A percentile compares a stretch with the other conserved stretches of the same genome.
Evolutionary conservation across 2,888 invertebrate genomes (phyloP).

Genomic region (Nemapogon koenigi): DNA sequence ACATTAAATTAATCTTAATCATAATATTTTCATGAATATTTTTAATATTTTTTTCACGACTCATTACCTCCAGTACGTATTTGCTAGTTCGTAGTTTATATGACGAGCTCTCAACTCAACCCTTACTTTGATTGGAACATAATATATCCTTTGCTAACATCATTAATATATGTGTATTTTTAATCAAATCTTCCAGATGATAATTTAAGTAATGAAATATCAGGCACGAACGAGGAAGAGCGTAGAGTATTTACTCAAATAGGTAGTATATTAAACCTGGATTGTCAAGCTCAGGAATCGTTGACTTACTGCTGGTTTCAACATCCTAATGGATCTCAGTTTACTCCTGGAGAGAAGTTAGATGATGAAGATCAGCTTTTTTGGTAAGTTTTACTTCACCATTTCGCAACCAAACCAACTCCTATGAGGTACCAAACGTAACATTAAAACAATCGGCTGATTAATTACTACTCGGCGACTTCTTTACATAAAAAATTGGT

Average conservation of each 20-base stretch:
- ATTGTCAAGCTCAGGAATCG: slow-evolving; percentile 35
- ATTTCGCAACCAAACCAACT: too few relatives aligned
- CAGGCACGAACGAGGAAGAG: slow-evolving; percentile 17
- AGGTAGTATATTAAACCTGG: slow-evolving; percentile 30
- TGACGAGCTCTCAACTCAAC: not conserved
- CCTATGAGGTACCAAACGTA: too few relatives aligned
- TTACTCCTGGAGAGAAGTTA: slow-evolving; percentile 29
- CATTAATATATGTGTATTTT: not conserved
- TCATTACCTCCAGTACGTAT: not conserved
- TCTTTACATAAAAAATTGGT: too few relatives aligned
- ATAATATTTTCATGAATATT: too few relatives aligned
- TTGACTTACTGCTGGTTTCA: slow-evolving; percentile 55
- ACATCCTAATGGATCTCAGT: slow-evolving; percentile 46
- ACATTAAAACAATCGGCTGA: too few relatives aligned
- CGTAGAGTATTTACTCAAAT: slow-evolving; percentile 31
- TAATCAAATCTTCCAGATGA: not conserved
- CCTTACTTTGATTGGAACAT: not conserved
- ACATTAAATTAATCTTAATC: too few relatives aligned
- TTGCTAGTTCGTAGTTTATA: not conserved
- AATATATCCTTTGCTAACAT: not conserved
- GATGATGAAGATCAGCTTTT: slow-evolving; percentile 26
- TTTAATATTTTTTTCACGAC: too few relatives aligned
- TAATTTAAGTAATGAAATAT: slow-evolving; percentile 2
- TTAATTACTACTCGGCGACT: too few relatives aligned
- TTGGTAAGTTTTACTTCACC: slow-evolving; percentile 31